Evolutionary conservation across 2,113 vertebrate genomes (phyloP).

Genomic region (Paramormyrops kingsleyae): DNA sequence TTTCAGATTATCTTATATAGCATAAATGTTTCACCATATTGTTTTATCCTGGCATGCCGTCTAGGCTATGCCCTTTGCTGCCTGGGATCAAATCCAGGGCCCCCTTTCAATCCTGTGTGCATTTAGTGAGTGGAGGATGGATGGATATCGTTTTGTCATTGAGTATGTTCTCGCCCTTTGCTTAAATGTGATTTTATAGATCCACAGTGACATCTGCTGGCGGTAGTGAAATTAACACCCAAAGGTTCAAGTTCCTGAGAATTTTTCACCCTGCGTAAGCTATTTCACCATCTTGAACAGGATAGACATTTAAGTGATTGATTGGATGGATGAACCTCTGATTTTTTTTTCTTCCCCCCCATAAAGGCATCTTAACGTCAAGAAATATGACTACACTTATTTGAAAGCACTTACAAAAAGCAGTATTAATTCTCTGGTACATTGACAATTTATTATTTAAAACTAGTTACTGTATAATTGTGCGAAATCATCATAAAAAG

Average conservation of each 20-base stretch:
- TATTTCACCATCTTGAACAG: background rate
- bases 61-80: background rate
- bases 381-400: background rate
- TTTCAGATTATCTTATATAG: background rate
- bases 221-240: background rate
- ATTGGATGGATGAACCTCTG: background rate
- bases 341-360: background rate
- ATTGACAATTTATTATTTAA: background rate
- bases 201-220: conserved; percentile 38
- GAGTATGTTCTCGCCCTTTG: background rate
- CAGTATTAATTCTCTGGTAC: background rate
- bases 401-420: background rate
- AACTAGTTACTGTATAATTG: background rate
- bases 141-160: background rate
- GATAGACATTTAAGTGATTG: background rate
- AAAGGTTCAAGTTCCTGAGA: background rate
- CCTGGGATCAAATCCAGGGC: background rate
- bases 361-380: background rate
- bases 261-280: background rate
- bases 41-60: background rate
- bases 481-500: background rate
- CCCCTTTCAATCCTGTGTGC: background rate
- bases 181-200: conserved; percentile 4
- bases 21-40: background rate
- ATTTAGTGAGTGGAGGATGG: background rate